These are phyloP conservation scores for Sialis fuliginosa DNA, from an alignment of 2,888 invertebrate genomes.

Conservation along the genomic window DNA sequence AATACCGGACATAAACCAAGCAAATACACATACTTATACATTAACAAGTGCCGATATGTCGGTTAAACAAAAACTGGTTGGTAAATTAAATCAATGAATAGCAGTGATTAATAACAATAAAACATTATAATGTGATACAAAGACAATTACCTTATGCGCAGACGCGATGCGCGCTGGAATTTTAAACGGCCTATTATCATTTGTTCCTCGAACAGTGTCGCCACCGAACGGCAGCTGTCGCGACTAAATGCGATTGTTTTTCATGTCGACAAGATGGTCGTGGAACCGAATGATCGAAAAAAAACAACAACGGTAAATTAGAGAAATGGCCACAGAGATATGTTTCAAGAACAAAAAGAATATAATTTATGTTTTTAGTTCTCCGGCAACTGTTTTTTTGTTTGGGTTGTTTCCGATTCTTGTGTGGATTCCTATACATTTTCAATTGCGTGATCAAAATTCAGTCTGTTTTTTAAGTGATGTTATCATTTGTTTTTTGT, in stretches of 20 bases:
- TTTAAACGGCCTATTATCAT: slow-evolving; percentile 27
- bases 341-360: background rate
- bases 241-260: background rate
- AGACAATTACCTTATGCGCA: background rate
- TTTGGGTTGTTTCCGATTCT: too few species aligned
- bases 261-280: background rate
- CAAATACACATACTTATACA: too few species aligned
- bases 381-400: too few species aligned
- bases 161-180: slow-evolving; percentile 20
- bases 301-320: background rate
- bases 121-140: slow-evolving; percentile 3
- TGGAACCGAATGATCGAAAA: background rate
- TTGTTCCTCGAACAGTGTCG: slow-evolving; percentile 16
- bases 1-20: too few species aligned
- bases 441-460: too few species aligned
- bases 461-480: too few species aligned
- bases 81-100: background rate
- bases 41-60: too few species aligned
- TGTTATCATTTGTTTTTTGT: too few species aligned
- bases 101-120: slow-evolving; percentile 3
- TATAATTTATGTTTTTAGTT: too few species aligned
- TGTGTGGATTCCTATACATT: too few species aligned
- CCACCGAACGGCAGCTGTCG: background rate
- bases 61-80: too few species aligned
- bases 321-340: background rate